Conservation (phyloP, 1,140 invertebrate species). For the Euwallacea similis region DNA sequence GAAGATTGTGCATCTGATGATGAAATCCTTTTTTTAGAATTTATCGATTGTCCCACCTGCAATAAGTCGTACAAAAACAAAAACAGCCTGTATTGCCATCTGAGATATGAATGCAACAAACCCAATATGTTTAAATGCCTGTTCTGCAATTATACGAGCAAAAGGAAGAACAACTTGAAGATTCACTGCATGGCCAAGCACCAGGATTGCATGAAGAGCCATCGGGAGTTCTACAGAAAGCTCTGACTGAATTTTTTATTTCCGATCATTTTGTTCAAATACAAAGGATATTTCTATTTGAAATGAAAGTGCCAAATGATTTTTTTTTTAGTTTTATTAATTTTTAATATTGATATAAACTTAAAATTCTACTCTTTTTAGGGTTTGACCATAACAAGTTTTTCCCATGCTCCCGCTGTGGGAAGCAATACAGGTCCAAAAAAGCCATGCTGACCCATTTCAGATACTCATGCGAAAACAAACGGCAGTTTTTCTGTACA, state of each 20-base stretch:
- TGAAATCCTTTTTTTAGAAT: too few species aligned
- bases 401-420: slow-evolving; percentile 42
- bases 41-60: background rate
- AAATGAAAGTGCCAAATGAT: too few species aligned
- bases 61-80: slow-evolving; percentile 56
- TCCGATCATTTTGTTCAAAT: too few species aligned
- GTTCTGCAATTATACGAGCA: slow-evolving; percentile 34
- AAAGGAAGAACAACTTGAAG: slow-evolving; percentile 42
- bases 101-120: slow-evolving; percentile 42
- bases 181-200: slow-evolving; percentile 30
- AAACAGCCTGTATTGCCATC: slow-evolving; percentile 38
- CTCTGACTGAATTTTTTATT: too few species aligned
- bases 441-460: slow-evolving; percentile 43
- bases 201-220: background rate
- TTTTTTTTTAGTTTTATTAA: too few species aligned
- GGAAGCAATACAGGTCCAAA: slow-evolving; percentile 43
- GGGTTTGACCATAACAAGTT: background rate
- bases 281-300: too few species aligned
- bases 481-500: slow-evolving; percentile 44
- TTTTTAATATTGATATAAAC: too few species aligned
- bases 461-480: slow-evolving; percentile 53
- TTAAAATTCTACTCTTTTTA: too few species aligned
- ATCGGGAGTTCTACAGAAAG: background rate
- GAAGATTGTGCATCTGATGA: too few species aligned
- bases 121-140: slow-evolving; percentile 37